These are phyloP conservation scores for Steromphala cineraria DNA, from an alignment of 2,888 invertebrate species.

Conservation along the genomic window DNA sequence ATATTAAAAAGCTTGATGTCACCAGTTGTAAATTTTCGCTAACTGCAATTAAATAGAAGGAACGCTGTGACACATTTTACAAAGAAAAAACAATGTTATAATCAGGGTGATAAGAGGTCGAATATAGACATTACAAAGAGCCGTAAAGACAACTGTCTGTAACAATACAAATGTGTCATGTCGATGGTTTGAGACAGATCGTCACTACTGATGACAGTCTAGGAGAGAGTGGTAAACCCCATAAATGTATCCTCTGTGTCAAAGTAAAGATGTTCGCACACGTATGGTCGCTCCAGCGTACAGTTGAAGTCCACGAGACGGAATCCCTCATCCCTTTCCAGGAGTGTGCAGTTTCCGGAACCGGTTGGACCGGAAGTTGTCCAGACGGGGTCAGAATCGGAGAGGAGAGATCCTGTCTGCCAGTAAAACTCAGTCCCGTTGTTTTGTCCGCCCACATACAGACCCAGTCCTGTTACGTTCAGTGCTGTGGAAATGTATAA, in stretches of 20 bases:
- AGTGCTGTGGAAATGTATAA: neutral
- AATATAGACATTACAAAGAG: too few species aligned
- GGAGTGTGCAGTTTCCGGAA: conserved; percentile 3
- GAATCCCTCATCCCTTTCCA: neutral
- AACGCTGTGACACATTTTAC: too few species aligned
- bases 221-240: too few species aligned
- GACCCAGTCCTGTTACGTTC: neutral
- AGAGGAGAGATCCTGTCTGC: neutral
- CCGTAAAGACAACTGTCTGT: too few species aligned
- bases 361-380: neutral
- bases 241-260: neutral
- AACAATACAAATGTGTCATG: too few species aligned
- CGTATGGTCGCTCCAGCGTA: neutral
- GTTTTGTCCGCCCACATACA: neutral
- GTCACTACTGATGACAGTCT: too few species aligned
- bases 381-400: neutral
- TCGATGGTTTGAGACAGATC: too few species aligned
- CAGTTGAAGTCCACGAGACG: neutral
- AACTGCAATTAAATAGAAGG: too few species aligned
- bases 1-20: too few species aligned
- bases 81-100: too few species aligned
- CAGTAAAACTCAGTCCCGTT: neutral
- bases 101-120: too few species aligned
- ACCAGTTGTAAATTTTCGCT: too few species aligned
- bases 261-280: neutral